Evolutionary conservation across 1,140 invertebrate species (phyloP).

Genomic region (Dryas iulia): DNA sequence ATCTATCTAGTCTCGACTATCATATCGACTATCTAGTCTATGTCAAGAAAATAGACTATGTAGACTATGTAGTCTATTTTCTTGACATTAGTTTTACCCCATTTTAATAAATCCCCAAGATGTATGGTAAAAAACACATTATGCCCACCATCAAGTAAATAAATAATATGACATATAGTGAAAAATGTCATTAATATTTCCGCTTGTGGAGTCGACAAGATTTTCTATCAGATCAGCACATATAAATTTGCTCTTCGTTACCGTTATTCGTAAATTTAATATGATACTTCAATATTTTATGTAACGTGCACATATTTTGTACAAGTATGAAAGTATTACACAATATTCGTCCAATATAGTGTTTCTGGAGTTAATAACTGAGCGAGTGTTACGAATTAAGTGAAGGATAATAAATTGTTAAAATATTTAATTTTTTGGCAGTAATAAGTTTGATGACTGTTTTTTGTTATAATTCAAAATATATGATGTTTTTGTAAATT

Average conservation of each 20-base stretch:
- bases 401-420: not conserved
- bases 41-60: no score
- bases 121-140: not conserved
- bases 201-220: slow-evolving; percentile 8
- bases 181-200: slow-evolving; percentile 13
- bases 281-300: not conserved
- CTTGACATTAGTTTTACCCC: no score
- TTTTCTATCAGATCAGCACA: not conserved
- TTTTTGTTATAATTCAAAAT: no score
- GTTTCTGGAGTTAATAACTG: not conserved
- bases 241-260: not conserved
- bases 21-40: no score
- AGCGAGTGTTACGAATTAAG: not conserved
- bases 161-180: not conserved
- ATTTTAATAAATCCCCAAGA: no score
- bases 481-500: no score
- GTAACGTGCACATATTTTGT: not conserved
- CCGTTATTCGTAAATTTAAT: not conserved
- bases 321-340: not conserved
- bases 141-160: slow-evolving; percentile 13
- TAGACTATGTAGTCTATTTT: no score
- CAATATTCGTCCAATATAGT: not conserved
- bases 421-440: not conserved
- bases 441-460: no score
- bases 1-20: no score